These are phyloP conservation scores for Psephotus haematonotus DNA, from an alignment of 2,113 vertebrate genomes.

Conservation along the genomic window DNA sequence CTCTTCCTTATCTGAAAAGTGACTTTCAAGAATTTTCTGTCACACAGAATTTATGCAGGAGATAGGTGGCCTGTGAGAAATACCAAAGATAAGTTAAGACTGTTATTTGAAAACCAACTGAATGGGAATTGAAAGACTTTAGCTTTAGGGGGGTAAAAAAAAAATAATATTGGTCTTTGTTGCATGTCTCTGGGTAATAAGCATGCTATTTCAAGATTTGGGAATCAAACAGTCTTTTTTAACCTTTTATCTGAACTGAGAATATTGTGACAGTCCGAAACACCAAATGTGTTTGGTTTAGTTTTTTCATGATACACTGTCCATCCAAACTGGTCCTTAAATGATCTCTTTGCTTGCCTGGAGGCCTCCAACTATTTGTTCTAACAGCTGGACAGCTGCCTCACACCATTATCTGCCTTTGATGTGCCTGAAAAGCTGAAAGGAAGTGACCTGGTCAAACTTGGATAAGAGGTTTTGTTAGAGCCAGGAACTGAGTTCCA, in stretches of 20 bases:
- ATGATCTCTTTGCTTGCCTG: not conserved
- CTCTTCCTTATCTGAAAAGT: not conserved
- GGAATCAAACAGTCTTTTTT: not conserved
- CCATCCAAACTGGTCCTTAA: not conserved
- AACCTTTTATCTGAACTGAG: not conserved
- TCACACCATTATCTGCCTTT: not conserved
- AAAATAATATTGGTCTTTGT: not conserved
- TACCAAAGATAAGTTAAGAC: not conserved
- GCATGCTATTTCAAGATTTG: not conserved
- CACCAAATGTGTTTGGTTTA: not conserved
- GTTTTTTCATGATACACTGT: not conserved
- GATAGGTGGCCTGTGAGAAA: not conserved
- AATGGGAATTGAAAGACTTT: not conserved
- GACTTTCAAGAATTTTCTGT: constrained; percentile 5
- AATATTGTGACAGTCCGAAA: not conserved
- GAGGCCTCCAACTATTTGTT: not conserved
- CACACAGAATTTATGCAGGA: not conserved
- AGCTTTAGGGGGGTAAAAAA: not conserved
- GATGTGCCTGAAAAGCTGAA: not conserved
- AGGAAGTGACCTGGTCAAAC: not conserved
- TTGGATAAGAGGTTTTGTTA: not conserved
- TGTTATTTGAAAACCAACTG: not conserved
- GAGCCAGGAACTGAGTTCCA: not conserved
- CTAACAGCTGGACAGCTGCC: not conserved
- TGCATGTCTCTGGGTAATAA: not conserved